A percentile compares a stretch with the other conserved stretches of the same genome.
Evolutionary conservation across 2,113 vertebrate genomes (phyloP).

Genomic region (Pogonocichla stellata): DNA sequence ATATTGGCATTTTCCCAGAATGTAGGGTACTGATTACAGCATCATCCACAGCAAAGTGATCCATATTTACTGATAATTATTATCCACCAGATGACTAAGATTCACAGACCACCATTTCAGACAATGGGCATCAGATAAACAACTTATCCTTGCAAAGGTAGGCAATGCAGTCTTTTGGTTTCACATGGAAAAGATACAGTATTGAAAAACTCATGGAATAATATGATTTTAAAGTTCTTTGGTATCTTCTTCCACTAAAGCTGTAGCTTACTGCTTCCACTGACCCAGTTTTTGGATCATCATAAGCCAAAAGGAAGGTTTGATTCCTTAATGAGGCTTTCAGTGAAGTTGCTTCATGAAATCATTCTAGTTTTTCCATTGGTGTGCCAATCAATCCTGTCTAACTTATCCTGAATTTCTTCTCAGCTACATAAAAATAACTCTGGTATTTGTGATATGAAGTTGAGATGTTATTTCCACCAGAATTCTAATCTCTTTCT

Average conservation of each 20-base stretch:
- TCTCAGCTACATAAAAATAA: background rate
- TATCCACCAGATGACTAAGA: background rate
- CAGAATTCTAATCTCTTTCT: background rate
- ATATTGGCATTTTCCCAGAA: background rate
- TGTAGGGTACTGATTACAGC: background rate
- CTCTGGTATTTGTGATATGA: background rate
- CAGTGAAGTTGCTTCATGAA: background rate
- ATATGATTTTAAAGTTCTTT: background rate
- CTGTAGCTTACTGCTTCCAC: background rate
- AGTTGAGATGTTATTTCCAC: background rate
- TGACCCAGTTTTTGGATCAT: background rate
- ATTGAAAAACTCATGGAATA: background rate
- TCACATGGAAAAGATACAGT: background rate
- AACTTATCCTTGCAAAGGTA: background rate
- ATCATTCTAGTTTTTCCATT: background rate
- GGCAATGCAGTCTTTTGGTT: background rate
- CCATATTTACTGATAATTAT: background rate
- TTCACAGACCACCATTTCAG: background rate
- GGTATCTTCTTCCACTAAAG: background rate
- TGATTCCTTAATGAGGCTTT: slow-evolving; percentile 1
- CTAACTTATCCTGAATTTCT: background rate
- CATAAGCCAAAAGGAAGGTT: background rate
- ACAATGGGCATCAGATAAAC: background rate
- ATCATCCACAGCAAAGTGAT: background rate
- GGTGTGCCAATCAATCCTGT: background rate